These are phyloP conservation scores for Origma solitaria DNA, from an alignment of 2,113 vertebrate genomes.

Conservation along the genomic window DNA sequence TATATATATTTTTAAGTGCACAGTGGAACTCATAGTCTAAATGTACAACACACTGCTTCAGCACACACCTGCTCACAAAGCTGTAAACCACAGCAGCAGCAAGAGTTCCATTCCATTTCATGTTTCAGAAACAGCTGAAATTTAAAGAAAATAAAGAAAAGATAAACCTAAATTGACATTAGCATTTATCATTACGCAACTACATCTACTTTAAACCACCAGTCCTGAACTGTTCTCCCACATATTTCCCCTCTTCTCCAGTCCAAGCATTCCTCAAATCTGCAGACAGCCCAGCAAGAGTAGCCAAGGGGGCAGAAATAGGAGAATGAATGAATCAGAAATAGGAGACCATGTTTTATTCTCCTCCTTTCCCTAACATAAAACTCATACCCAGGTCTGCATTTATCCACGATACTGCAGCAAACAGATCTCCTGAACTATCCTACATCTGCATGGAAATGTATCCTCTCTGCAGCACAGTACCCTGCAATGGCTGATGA, in stretches of 20 bases:
- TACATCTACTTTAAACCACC: background rate
- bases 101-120: background rate
- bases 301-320: background rate
- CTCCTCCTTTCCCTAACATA: background rate
- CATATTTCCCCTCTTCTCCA: background rate
- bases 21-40: background rate
- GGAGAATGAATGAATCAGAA: background rate
- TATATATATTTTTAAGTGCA: background rate
- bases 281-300: background rate
- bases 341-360: background rate
- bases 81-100: background rate
- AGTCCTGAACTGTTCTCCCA: background rate
- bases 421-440: background rate
- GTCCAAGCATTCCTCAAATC: background rate
- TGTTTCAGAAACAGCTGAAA: background rate
- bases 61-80: background rate
- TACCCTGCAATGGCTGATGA: background rate
- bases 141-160: background rate
- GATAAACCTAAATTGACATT: background rate
- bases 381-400: background rate
- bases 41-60: background rate
- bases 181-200: background rate
- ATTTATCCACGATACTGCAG: background rate
- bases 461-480: background rate
- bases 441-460: background rate